A percentile compares a stretch with the other conserved stretches of the same genome.
Evolutionary conservation across 2,797 vertebrate genomes (phyloP).

Genomic region (Cyclopterus lumpus): DNA sequence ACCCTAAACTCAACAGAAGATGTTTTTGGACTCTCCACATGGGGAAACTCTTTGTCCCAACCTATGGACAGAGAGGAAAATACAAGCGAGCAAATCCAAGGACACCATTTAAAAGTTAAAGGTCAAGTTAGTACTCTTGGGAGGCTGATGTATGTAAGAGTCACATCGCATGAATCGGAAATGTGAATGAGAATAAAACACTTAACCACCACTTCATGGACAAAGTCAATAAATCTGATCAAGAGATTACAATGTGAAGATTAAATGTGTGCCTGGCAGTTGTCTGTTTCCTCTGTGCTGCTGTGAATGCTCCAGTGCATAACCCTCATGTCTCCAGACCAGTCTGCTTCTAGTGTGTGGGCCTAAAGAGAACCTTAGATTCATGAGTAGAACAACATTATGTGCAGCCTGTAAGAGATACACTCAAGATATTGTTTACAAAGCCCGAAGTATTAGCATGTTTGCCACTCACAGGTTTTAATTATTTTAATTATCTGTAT

Average conservation of each 20-base stretch:
- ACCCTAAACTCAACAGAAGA: slow-evolving; percentile 2
- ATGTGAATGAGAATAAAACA: slow-evolving; percentile 1
- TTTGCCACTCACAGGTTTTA: not conserved
- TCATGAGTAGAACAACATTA: not conserved
- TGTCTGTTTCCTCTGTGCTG: slow-evolving; percentile 49
- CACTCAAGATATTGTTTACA: too few species aligned
- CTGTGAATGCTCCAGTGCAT: slow-evolving; percentile 80
- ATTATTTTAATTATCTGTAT: not conserved
- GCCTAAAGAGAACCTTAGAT: slow-evolving; percentile 56
- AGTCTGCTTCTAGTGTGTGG: slow-evolving; percentile 90
- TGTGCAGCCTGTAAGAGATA: not conserved
- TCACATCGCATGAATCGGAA: not conserved
- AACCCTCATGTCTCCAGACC: slow-evolving; percentile 86
- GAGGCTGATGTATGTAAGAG: not conserved
- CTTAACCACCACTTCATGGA: not conserved
- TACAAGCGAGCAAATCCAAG: not conserved
- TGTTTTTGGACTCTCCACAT: slow-evolving; percentile 71
- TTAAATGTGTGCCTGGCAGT: slow-evolving; percentile 66
- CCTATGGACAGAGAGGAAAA: slow-evolving; percentile 43
- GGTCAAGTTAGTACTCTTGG: not conserved
- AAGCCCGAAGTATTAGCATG: not conserved
- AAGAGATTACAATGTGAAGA: not conserved
- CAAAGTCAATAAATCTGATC: not conserved
- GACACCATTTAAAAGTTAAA: not conserved
- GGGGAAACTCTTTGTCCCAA: slow-evolving; percentile 75